Evolutionary conservation across 2,113 vertebrate genomes (phyloP).

Genomic region (Nipponia nippon): DNA sequence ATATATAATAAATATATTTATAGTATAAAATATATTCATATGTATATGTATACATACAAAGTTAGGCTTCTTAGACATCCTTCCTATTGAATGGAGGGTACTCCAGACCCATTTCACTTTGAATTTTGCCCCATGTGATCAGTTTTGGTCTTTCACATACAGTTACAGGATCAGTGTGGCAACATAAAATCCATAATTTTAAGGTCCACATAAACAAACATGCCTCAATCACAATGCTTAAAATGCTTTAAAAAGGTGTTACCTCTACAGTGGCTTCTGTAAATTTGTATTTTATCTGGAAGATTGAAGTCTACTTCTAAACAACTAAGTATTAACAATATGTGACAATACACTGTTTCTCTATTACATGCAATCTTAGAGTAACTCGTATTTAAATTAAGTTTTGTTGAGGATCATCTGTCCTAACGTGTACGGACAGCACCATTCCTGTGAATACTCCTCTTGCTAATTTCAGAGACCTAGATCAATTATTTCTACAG

Average conservation of each 20-base stretch:
- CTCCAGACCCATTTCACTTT: neutral
- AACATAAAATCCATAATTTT: neutral
- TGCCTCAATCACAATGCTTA: neutral
- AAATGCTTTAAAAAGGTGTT: neutral
- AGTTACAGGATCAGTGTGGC: neutral
- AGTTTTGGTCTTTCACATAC: neutral
- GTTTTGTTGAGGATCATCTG: neutral
- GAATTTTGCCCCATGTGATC: neutral
- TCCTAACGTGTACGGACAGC: neutral
- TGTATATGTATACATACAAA: neutral
- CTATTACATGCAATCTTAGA: neutral
- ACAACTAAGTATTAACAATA: neutral
- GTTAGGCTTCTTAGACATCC: neutral
- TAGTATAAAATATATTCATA: neutral
- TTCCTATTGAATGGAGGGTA: neutral
- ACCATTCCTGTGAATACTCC: neutral
- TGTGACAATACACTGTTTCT: neutral
- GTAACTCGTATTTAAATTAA: neutral
- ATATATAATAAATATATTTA: neutral
- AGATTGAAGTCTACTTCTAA: neutral
- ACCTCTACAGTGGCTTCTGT: neutral
- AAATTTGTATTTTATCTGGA: neutral
- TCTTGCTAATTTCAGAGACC: neutral
- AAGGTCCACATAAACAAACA: neutral
- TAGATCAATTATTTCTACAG: neutral